These are phyloP conservation scores for Drosophila seguyi DNA, from an alignment of 1,140 invertebrate genomes.

Conservation along the genomic window DNA sequence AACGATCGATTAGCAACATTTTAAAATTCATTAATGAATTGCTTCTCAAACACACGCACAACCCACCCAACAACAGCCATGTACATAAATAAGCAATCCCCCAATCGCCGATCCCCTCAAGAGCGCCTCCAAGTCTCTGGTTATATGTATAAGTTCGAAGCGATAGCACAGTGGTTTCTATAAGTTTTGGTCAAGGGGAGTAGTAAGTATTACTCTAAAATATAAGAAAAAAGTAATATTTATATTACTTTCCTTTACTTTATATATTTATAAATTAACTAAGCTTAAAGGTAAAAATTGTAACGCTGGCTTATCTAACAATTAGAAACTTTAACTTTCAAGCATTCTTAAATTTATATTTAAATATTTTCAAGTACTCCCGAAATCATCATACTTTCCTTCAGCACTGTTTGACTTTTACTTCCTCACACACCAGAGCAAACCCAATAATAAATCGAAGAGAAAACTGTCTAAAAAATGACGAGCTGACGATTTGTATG, in stretches of 20 bases:
- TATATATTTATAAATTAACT: too few species aligned
- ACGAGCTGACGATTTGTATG: conserved; percentile 82
- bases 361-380: neutral
- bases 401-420: conserved; percentile 38
- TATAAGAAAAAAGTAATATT: neutral
- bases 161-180: conserved; percentile 34
- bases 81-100: conserved; percentile 74
- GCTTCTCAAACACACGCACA: conserved; percentile 68
- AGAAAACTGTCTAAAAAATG: conserved; percentile 80
- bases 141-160: conserved; percentile 18
- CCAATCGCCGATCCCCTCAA: conserved; percentile 15
- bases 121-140: conserved; percentile 56
- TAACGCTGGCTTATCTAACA: too few species aligned
- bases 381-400: neutral
- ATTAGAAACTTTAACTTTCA: neutral
- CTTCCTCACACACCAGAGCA: conserved; percentile 31
- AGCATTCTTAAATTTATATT: neutral
- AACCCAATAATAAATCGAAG: conserved; percentile 64
- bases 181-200: conserved; percentile 13
- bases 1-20: conserved; percentile 82
- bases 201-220: neutral
- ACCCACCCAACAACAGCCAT: conserved; percentile 50
- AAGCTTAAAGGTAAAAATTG: neutral
- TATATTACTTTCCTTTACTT: too few species aligned
- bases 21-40: conserved; percentile 83